These are phyloP conservation scores for Agrochola macilenta DNA, from an alignment of 2,888 invertebrate genomes.

Conservation along the genomic window DNA sequence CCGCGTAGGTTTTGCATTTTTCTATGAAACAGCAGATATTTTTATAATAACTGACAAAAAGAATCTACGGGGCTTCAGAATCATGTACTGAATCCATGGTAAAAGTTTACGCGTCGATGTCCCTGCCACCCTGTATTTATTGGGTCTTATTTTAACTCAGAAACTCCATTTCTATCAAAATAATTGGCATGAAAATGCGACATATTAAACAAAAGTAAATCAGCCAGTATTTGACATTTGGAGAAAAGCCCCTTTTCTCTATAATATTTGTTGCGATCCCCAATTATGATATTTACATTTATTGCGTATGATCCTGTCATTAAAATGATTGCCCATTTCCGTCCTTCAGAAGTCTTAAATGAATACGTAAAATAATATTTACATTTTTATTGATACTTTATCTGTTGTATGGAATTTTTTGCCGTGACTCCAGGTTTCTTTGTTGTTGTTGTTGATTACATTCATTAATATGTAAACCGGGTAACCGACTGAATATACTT, in stretches of 20 bases:
- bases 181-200: constrained; percentile 46
- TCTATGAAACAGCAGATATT: too few species aligned
- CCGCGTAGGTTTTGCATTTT: too few species aligned
- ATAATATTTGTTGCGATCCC: constrained; percentile 31
- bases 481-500: constrained; percentile 5
- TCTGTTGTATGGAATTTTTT: not conserved
- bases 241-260: constrained; percentile 15
- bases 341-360: constrained; percentile 33
- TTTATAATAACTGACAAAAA: too few species aligned
- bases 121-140: too few species aligned
- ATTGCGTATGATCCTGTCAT: constrained; percentile 54
- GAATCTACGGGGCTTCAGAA: too few species aligned
- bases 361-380: constrained; percentile 28
- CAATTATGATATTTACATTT: constrained; percentile 60
- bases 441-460: constrained; percentile 31
- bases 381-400: constrained; percentile 41
- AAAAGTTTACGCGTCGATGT: too few species aligned
- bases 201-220: not conserved
- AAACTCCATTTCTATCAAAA: constrained; percentile 10
- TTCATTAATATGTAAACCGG: constrained; percentile 34
- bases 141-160: constrained; percentile 1
- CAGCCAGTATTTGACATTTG: constrained; percentile 26
- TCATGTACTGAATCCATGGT: too few species aligned
- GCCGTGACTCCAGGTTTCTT: not conserved
- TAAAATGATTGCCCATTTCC: constrained; percentile 56